Base-by-base conservation (phyloP, 1,140 invertebrate species). In the Homalodisca vitripennis region DNA sequence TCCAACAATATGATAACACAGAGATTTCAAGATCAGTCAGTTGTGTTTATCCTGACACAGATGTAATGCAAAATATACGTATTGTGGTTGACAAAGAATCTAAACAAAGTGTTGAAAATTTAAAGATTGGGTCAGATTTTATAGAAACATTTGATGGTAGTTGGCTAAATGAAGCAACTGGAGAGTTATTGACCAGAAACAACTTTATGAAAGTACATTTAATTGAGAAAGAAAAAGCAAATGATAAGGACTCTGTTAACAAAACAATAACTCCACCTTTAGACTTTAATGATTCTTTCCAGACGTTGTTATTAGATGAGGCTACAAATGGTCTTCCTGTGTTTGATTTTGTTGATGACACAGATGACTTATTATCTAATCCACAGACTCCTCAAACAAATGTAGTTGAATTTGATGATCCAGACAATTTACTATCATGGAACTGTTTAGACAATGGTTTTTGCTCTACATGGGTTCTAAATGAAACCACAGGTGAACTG, bases 401-500 rank as follows among this genome's bases (percentile, higher is more conserved):
- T 41, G 32, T 46, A 41, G 62, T 64, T 3, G 30, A 17, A 31
- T 2, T 34, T 64, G 62, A 34, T n/a, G 30, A 64, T 24, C 12
- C n/a, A 24, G 62, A 64, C 6, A 34, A 13, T 10, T 12, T 34
- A 41, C 20, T 46, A 20, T 27, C 29, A 26, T 34, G 30, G 62
- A 46, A 64, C 22, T 17, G 20, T 6, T 26, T 46, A 2, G 62
- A 64, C 27, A 64, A 17, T 64, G 26, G n/a, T 13, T 34, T 32
- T 41, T 32, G 27, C 17, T 34, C 30, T 24, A 64, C 34, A 17
- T 34, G 62, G 30, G 34, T 64, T 2, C 20, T 64, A 20, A 64
- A 64, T 64, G 62, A 64, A 34, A 20, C 62, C 2, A 64, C 62
- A 34, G 62, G 62, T n/a, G 62, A 64, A 64, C 22, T 64, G 22